Evolutionary conservation across 1,140 invertebrate species (phyloP).

Genomic region (Scaptomyza pallida): DNA sequence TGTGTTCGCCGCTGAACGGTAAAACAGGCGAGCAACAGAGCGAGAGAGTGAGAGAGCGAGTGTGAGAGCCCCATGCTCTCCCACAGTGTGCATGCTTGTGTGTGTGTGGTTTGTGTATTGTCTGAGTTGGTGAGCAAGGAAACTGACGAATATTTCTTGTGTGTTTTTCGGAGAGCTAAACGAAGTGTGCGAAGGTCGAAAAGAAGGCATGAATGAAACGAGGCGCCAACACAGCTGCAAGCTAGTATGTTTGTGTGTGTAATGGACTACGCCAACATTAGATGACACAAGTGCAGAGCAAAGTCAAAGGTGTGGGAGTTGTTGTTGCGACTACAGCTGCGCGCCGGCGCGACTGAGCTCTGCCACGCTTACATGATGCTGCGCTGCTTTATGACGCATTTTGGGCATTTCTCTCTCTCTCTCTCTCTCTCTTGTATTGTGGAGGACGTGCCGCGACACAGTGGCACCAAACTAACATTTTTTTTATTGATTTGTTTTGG

Average conservation of each 20-base stretch:
- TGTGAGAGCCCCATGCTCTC: slow-evolving; percentile 23
- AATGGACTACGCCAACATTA: slow-evolving; percentile 41
- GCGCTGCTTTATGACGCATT: slow-evolving; percentile 66
- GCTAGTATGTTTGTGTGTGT: slow-evolving; percentile 13
- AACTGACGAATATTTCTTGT: slow-evolving; percentile 14
- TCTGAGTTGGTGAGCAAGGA: slow-evolving; percentile 26
- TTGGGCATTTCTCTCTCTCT: slow-evolving; percentile 42
- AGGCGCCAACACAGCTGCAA: slow-evolving; percentile 21
- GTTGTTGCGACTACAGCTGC: slow-evolving; percentile 22
- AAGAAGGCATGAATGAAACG: slow-evolving; percentile 76
- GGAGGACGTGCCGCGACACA: slow-evolving; percentile 60
- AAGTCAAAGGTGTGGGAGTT: slow-evolving; percentile 58
- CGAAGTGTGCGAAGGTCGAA: slow-evolving; percentile 64
- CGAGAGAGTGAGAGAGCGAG: slow-evolving; percentile 26
- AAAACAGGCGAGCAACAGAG: slow-evolving; percentile 37
- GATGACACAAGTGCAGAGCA: slow-evolving; percentile 49
- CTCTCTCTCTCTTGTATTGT: slow-evolving; percentile 35
- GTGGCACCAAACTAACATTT: slow-evolving; percentile 56
- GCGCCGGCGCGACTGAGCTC: slow-evolving; percentile 52
- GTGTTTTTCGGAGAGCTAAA: slow-evolving; percentile 13
- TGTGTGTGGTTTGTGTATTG: slow-evolving; percentile 6
- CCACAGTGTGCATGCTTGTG: slow-evolving; percentile 15
- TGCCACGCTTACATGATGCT: slow-evolving; percentile 39
- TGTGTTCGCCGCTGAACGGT: slow-evolving; percentile 55
- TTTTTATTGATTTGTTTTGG: slow-evolving; percentile 80